Evolutionary conservation across 1,140 invertebrate species (phyloP).

Genomic region (Procambarus clarkii): DNA sequence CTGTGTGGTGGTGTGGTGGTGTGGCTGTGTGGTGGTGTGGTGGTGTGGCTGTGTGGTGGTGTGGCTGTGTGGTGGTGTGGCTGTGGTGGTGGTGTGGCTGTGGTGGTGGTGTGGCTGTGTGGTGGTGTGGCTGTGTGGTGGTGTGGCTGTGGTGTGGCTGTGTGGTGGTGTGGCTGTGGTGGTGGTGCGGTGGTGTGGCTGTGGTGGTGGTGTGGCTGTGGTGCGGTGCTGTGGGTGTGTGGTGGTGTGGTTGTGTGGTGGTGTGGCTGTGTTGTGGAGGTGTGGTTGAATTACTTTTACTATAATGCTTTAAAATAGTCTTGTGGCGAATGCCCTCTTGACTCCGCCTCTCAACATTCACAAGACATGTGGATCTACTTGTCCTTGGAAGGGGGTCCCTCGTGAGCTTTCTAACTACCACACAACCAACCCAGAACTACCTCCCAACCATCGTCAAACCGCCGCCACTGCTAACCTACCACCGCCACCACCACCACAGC

Average conservation of each 20-base stretch:
- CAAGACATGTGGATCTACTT: too few relatives aligned
- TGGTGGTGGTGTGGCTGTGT: not conserved
- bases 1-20: not conserved
- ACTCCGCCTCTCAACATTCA: too few relatives aligned
- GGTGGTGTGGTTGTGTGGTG: not conserved
- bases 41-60: too few relatives aligned
- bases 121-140: not conserved
- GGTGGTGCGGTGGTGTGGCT: not conserved
- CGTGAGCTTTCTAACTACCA: conserved; percentile 4
- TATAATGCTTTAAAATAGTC: too few relatives aligned
- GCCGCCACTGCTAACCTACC: not conserved
- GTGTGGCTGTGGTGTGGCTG: not conserved
- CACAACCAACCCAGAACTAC: not conserved
- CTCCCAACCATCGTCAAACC: not conserved
- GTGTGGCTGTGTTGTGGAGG: not conserved
- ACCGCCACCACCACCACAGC: not conserved
- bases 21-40: not conserved
- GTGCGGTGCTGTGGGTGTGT: too few relatives aligned
- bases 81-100: too few relatives aligned
- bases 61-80: not conserved
- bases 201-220: not conserved
- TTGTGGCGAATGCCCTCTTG: too few relatives aligned
- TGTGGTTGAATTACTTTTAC: too few relatives aligned
- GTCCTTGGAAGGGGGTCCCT: too few relatives aligned
- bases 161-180: too few relatives aligned